These are phyloP conservation scores for Macrobrachium rosenbergii DNA, from an alignment of 1,140 invertebrate species.

Conservation along the genomic window DNA sequence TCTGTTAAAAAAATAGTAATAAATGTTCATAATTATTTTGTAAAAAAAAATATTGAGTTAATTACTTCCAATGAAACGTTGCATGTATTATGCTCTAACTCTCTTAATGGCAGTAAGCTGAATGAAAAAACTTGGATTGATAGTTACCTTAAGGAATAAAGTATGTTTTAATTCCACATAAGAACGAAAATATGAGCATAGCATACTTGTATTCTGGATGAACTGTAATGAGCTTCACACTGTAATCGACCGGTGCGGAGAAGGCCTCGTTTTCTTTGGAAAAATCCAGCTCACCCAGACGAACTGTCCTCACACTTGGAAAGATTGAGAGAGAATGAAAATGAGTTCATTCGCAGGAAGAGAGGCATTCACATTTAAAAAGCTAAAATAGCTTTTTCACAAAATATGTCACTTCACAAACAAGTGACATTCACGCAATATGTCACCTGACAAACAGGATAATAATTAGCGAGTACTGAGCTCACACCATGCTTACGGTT, in stretches of 20 bases:
- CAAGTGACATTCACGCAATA: neutral
- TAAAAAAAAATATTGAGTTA: too few relatives aligned
- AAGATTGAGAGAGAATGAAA: neutral
- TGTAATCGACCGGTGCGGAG: conserved; percentile 35
- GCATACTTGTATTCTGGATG: conserved; percentile 47
- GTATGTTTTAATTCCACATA: neutral
- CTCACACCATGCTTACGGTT: conserved; percentile 27
- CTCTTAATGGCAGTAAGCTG: too few relatives aligned
- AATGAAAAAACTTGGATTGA: too few relatives aligned
- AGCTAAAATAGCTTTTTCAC: neutral
- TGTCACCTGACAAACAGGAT: neutral
- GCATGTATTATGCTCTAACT: too few relatives aligned
- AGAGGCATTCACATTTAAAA: neutral
- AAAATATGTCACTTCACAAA: neutral
- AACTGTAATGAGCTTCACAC: conserved; percentile 30
- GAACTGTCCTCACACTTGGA: conserved; percentile 15
- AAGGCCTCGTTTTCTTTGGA: conserved; percentile 2
- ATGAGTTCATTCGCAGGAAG: neutral
- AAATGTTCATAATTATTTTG: too few relatives aligned
- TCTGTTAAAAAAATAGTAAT: too few relatives aligned
- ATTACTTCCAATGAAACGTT: too few relatives aligned
- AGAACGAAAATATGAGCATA: too few relatives aligned
- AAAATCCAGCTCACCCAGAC: conserved; percentile 43
- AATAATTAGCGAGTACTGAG: neutral
- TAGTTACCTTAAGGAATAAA: neutral